phyloP scores from a whole-genome alignment of 1,140 invertebrate species.

The Diuraphis noxia region DNA sequence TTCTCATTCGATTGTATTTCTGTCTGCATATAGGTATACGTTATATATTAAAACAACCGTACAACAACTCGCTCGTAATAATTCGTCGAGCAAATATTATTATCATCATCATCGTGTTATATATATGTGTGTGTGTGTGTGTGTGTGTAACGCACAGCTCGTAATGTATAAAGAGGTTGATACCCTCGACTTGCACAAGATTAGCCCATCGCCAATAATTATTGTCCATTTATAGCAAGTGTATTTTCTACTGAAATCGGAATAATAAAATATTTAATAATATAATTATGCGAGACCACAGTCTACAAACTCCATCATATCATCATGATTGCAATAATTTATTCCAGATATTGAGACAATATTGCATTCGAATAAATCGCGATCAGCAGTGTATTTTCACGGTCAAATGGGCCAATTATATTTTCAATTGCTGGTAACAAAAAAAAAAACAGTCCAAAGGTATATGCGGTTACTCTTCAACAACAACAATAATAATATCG shows the following conservation, averaged over 20 bases:
- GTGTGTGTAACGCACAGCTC: background rate
- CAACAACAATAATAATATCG: background rate
- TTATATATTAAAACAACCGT: background rate
- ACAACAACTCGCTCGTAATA: background rate
- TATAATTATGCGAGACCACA: background rate
- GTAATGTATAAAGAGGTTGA: background rate
- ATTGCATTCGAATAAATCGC: background rate
- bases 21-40: background rate
- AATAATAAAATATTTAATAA: background rate
- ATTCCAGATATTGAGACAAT: background rate
- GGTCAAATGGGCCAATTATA: conserved; percentile 4
- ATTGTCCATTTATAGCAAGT: background rate
- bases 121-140: too few relatives aligned
- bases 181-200: background rate
- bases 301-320: background rate
- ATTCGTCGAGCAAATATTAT: background rate
- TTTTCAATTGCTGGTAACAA: background rate
- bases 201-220: background rate
- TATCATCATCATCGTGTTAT: too few relatives aligned
- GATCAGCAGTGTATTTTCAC: background rate
- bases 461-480: background rate
- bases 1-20: background rate
- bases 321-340: background rate
- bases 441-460: background rate
- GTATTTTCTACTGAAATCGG: background rate